Evolutionary conservation across 2,888 invertebrate genomes (phyloP).

Genomic region (Drosophila antonietae): DNA sequence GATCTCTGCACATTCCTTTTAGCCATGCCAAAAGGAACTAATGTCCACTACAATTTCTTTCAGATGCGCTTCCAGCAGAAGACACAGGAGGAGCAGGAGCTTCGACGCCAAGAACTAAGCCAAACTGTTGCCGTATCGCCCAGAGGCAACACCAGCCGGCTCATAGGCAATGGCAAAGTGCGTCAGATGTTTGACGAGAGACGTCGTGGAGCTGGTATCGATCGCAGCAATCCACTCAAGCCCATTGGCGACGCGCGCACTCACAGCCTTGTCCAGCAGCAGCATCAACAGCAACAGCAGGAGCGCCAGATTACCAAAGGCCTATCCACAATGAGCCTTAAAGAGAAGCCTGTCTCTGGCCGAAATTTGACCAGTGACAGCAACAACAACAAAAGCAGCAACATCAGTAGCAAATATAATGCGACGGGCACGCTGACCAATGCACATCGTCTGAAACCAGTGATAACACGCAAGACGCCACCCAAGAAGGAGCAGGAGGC

Average conservation of each 20-base stretch:
- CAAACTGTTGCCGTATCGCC: slow-evolving; percentile 12
- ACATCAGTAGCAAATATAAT: slow-evolving; percentile 58
- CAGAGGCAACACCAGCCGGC: slow-evolving; percentile 36
- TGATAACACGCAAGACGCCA: slow-evolving; percentile 82
- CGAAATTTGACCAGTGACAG: slow-evolving; percentile 50
- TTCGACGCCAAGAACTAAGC: slow-evolving; percentile 89
- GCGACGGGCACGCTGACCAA: slow-evolving; percentile 35
- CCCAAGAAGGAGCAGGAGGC: slow-evolving; percentile 35
- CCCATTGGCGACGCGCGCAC: slow-evolving; percentile 86
- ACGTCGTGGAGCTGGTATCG: slow-evolving; percentile 90
- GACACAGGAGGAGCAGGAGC: slow-evolving; percentile 92
- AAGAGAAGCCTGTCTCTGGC: slow-evolving; percentile 40
- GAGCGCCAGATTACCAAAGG: slow-evolving; percentile 54
- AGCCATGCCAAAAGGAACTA: neutral
- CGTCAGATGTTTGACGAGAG: slow-evolving; percentile 95
- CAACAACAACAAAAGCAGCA: slow-evolving; percentile 68
- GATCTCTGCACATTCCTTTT: neutral
- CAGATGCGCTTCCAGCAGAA: slow-evolving; percentile 94
- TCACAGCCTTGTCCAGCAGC: slow-evolving; percentile 18
- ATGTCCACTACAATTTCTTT: neutral
- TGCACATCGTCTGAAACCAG: slow-evolving; percentile 81
- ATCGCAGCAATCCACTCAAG: slow-evolving; percentile 92
- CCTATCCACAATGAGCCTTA: slow-evolving; percentile 68
- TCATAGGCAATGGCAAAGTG: slow-evolving; percentile 85
- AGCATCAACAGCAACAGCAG: slow-evolving; percentile 12